Evolutionary conservation across 1,140 invertebrate genomes (phyloP), one percentile per base, ranked within the genome.

Genomic region (Ostrea edulis): DNA sequence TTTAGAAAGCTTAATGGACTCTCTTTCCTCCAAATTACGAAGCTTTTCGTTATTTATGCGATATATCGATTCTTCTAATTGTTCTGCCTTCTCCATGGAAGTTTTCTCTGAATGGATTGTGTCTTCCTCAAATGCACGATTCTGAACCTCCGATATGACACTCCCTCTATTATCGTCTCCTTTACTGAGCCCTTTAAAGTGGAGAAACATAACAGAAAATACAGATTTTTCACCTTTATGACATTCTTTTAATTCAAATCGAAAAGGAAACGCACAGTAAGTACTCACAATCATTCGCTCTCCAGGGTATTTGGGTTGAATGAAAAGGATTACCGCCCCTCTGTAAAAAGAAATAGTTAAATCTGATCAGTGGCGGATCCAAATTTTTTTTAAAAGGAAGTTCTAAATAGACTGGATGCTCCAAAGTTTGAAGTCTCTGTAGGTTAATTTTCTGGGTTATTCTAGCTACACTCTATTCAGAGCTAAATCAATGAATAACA

Each of bases 261-360:
- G 17, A 11, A 51, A 29, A 52, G 53, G 12, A n/a, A 53, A 83
- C 12, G 0, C 22, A 54, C 53, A 52, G n/a, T n/a, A 7, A 83
- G 8, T 83, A 83, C 82, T 83, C 44, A 83, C 44, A 53, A 83
- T 53, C 44, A 83, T 22, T 83, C 8, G 44, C 52, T n/a, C 82
- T n/a, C 82, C 82, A 83, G 8, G 44, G 82, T 83, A 83, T 52
- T 83, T 83, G 44, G n/a, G 9, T 83, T 11, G 68, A 77, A 12
- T 14, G 68, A 14, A 83, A 52, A 51, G n/a, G 35, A 53, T 54
- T 52, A 17, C 52, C 44, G 22, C 44, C 52, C 4, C 44, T 51
- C 82, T 83, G 82, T n/a, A 7, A 62, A 20, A 62, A 62, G n/a
- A 62, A 20, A 62, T 20, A 62, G 20, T 20, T 20, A 58, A 58